Percentiles rank a stretch among this genome's conserved stretches.
These are phyloP conservation scores for Glyptemys insculpta DNA, from an alignment of 2,797 vertebrate genomes.

Conservation along the genomic window DNA sequence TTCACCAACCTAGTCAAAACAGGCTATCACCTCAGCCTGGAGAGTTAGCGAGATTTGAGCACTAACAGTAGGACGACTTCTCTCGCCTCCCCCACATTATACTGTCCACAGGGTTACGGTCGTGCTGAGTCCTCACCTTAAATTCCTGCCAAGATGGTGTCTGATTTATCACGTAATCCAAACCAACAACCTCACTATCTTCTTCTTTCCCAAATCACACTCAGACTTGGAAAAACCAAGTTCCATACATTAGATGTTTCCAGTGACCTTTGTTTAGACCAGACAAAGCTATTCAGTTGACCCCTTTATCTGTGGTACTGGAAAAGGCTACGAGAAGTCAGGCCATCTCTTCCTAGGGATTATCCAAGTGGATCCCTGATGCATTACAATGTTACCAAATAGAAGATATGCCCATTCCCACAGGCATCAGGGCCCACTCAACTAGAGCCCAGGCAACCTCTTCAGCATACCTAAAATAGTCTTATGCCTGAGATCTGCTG, in stretches of 20 bases:
- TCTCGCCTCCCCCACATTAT: rapidly evolving
- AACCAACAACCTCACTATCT: not conserved
- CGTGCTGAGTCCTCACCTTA: not conserved
- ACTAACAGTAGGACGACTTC: not conserved
- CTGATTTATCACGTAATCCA: not conserved
- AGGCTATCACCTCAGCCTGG: not conserved
- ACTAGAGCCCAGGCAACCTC: not conserved
- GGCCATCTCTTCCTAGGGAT: not conserved
- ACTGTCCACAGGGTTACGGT: not conserved
- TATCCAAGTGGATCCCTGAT: not conserved
- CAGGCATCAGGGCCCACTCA: not conserved
- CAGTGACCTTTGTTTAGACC: not conserved
- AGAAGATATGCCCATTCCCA: not conserved
- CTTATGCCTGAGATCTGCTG: not conserved
- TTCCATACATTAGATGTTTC: not conserved
- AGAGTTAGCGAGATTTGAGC: not conserved
- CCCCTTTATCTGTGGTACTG: not conserved
- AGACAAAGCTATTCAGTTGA: not conserved
- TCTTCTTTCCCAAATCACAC: not conserved
- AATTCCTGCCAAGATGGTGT: not conserved
- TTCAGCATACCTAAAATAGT: not conserved
- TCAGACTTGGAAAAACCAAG: not conserved
- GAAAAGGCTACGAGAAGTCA: not conserved
- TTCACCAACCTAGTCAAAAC: not conserved
- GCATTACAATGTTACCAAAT: not conserved